phyloP scores from a whole-genome alignment of 2,797 vertebrate species.

The Echiichthys vipera region DNA sequence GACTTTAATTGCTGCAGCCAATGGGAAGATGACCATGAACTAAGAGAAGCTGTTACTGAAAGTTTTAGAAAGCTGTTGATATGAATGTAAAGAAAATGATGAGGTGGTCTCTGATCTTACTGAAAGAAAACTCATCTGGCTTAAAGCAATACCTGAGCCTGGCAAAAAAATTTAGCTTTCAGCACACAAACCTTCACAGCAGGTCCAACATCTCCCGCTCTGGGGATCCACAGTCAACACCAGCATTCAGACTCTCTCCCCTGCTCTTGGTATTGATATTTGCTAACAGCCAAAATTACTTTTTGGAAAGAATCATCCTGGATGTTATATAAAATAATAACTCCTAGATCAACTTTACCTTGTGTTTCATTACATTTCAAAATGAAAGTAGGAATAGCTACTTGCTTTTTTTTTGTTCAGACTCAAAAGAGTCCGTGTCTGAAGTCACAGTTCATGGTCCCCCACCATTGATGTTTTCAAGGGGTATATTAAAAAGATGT shows the following conservation, averaged over 20 bases:
- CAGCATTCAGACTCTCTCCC: conserved; percentile 68
- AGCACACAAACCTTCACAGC: conserved; percentile 69
- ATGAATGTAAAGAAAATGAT: conserved; percentile 34
- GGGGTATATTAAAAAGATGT: conserved; percentile 7
- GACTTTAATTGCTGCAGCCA: conserved; percentile 8
- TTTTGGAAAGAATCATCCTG: conserved; percentile 72
- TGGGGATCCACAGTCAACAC: conserved; percentile 75
- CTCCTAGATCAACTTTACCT: conserved; percentile 74
- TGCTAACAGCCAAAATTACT: conserved; percentile 82
- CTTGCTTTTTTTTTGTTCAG: background rate
- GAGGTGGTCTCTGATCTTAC: conserved; percentile 9
- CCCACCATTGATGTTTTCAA: background rate
- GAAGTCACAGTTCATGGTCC: conserved; percentile 28
- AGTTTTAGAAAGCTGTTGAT: conserved; percentile 1
- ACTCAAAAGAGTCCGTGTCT: conserved; percentile 11
- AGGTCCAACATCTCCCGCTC: conserved; percentile 67
- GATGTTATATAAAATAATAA: conserved; percentile 81
- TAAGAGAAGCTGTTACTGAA: conserved; percentile 3
- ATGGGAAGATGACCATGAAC: conserved; percentile 17
- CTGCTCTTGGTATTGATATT: conserved; percentile 80
- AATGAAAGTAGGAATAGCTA: conserved; percentile 73
- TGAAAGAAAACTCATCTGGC: conserved; percentile 34
- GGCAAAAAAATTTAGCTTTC: conserved; percentile 62
- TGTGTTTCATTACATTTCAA: conserved; percentile 77
- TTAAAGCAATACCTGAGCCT: conserved; percentile 62